Evolutionary conservation across 2,888 invertebrate species (phyloP).

Genomic region (Caenorhabditis plicata): DNA sequence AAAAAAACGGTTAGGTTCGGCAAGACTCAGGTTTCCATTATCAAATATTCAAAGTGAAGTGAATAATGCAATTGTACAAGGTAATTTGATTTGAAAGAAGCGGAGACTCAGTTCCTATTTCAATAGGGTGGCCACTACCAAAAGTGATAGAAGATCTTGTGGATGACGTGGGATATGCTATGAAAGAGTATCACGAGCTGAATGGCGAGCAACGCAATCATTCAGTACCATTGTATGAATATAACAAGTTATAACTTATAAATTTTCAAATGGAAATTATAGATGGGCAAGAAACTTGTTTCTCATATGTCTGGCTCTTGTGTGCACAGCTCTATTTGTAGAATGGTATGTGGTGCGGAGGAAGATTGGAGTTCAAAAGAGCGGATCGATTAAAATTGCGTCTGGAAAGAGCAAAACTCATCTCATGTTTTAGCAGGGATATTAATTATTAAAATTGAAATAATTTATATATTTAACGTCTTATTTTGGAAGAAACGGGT

Average conservation of each 20-base stretch:
- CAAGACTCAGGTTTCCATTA: slow-evolving; percentile 35
- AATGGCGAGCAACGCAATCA: slow-evolving; percentile 49
- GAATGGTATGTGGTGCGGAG: slow-evolving; percentile 60
- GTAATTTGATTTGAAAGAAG: slow-evolving; percentile 13
- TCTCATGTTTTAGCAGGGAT: slow-evolving; percentile 54
- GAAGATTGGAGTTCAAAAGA: slow-evolving; percentile 56
- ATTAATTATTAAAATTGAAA: no score
- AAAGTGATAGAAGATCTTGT: slow-evolving; percentile 44
- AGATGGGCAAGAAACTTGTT: slow-evolving; percentile 53
- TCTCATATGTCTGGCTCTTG: slow-evolving; percentile 43
- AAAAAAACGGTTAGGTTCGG: slow-evolving; percentile 31
- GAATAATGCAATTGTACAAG: slow-evolving; percentile 57
- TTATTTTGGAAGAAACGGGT: no score
- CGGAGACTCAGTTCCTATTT: slow-evolving; percentile 4
- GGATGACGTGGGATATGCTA: slow-evolving; percentile 51
- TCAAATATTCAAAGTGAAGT: slow-evolving; percentile 58
- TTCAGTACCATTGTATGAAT: slow-evolving; percentile 43
- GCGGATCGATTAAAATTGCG: slow-evolving; percentile 44
- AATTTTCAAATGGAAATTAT: slow-evolving; percentile 2
- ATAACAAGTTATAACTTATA: background rate
- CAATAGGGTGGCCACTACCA: slow-evolving; percentile 44
- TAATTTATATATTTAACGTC: no score
- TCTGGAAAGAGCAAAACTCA: slow-evolving; percentile 58
- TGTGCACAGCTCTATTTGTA: slow-evolving; percentile 50
- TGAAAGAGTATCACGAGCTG: slow-evolving; percentile 46